Evolutionary conservation across 2,113 vertebrate species (phyloP).

Genomic region (Pleuronectes platessa): DNA sequence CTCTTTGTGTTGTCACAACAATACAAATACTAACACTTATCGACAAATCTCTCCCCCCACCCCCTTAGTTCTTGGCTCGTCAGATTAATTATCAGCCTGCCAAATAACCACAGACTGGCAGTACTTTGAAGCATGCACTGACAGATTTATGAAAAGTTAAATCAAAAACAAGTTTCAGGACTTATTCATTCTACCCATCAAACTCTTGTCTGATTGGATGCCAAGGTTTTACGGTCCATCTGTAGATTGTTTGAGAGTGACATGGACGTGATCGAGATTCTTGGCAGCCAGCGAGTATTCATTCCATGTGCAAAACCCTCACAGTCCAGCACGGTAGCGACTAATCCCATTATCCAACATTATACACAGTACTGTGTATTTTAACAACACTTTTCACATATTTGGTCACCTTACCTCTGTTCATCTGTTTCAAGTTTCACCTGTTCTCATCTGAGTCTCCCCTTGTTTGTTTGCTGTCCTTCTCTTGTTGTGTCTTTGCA

Average conservation of each 20-base stretch:
- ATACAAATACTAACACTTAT: conserved; percentile 22
- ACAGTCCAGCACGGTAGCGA: conserved; percentile 30
- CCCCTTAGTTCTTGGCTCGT: conserved; percentile 1
- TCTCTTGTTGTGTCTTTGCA: no score
- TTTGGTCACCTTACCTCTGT: background rate
- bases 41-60: conserved; percentile 35
- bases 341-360: background rate
- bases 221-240: conserved; percentile 33
- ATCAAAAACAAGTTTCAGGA: conserved; percentile 21
- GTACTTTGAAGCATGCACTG: background rate
- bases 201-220: conserved; percentile 16
- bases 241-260: conserved; percentile 30
- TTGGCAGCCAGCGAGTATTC: conserved; percentile 19
- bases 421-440: no score
- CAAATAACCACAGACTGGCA: conserved; percentile 20
- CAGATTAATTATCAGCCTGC: conserved; percentile 13
- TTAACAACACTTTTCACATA: background rate
- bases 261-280: conserved; percentile 19
- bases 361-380: background rate
- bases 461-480: no score
- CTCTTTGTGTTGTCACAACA: conserved; percentile 32
- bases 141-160: conserved; percentile 15
- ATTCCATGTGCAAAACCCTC: conserved; percentile 21
- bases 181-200: conserved; percentile 7
- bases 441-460: no score